These are phyloP conservation scores for Cotesia congregata DNA, from an alignment of 2,888 invertebrate genomes.

Conservation along the genomic window DNA sequence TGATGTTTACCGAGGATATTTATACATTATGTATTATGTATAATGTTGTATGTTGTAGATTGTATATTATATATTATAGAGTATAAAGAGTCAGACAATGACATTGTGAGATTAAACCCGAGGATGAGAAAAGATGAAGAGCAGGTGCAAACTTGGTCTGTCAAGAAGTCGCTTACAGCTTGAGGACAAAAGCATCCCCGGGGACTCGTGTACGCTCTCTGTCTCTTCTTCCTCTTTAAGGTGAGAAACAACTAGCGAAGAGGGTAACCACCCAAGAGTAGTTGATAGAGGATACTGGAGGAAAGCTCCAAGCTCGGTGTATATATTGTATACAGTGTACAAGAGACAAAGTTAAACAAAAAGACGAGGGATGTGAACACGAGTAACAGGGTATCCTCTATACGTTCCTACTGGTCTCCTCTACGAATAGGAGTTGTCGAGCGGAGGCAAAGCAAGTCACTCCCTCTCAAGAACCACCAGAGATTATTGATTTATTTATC, in stretches of 20 bases:
- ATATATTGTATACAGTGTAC: constrained; percentile 48
- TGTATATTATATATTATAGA: constrained; percentile 58
- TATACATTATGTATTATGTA: constrained; percentile 30
- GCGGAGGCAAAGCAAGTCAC: constrained; percentile 65
- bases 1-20: constrained; percentile 35
- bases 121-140: constrained; percentile 36
- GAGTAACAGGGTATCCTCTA: constrained; percentile 62
- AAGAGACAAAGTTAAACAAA: constrained; percentile 40
- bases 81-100: constrained; percentile 54
- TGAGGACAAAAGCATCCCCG: constrained; percentile 69
- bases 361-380: constrained; percentile 44
- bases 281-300: not conserved
- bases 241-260: constrained; percentile 23
- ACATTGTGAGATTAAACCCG: constrained; percentile 56
- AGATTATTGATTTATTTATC: constrained; percentile 69
- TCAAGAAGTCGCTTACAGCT: constrained; percentile 70
- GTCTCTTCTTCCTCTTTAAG: constrained; percentile 33
- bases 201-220: constrained; percentile 63
- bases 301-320: not conserved
- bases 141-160: constrained; percentile 70
- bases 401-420: constrained; percentile 40
- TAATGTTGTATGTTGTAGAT: not conserved
- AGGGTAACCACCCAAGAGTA: constrained; percentile 23
- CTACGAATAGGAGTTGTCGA: constrained; percentile 45
- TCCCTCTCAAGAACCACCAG: constrained; percentile 55